Evolutionary conservation across 2,888 invertebrate genomes (phyloP), one percentile per base, ranked within the genome.

Genomic region (Syrista parreyssii): DNA sequence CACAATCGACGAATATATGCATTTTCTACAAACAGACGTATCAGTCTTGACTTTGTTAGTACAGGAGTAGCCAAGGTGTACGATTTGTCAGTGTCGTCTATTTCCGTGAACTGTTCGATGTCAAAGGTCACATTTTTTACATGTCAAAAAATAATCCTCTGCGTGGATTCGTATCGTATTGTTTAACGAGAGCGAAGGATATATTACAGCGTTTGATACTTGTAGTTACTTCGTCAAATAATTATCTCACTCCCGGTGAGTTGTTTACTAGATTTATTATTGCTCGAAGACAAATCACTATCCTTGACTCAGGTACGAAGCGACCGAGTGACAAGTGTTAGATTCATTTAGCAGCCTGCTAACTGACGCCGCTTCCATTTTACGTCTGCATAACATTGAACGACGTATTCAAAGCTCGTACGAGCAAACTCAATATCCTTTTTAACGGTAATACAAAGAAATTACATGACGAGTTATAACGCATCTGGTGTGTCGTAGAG

Each of bases 291-390:
- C 69, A 77, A 74, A 68, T 68, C 73, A 76, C 69, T 76, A 79
- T 81, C 84, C 84, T 85, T 84, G 84, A 83, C 80, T 79, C 75
- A 76, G 79, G 82, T 84, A 76, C 82, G 81, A 84, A 81, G 80
- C 80, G 68, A 76, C 75, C 23, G 2, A 73, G 30, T 68, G 74
- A 77, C 76, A 74, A 55, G 55, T 9, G 55, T 23, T 23, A 55
- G 23, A 55, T 23, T 55, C 55, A 55, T 55, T 55, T 55, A 55
- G 55, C 55, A 23, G 55, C 55, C 55, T 55, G 55, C 9, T 55
- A 55, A 23, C 9, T 0, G 55, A 55, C 55, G 55, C 23, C 55
- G 23, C 23, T 55, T 55, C 55, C 55, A 55, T 55, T 55, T 55
- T 1, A 55, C 55, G 55, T 55, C 23, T 55, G 55, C 55, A 55